These are phyloP conservation scores for Actias luna DNA, from an alignment of 2,888 invertebrate genomes.

Conservation along the genomic window DNA sequence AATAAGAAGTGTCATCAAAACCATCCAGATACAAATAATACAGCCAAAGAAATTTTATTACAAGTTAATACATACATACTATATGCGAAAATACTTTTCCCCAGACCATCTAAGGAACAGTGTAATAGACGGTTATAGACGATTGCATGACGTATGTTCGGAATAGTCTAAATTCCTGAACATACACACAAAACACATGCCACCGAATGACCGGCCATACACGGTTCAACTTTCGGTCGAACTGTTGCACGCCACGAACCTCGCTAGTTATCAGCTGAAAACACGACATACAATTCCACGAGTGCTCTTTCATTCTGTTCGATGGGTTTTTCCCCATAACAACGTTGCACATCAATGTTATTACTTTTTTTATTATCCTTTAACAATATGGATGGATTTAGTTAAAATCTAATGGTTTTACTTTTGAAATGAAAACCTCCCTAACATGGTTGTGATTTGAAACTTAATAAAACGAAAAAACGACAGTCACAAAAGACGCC, in stretches of 20 bases:
- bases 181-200: conserved; percentile 5
- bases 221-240: conserved; percentile 27
- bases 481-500: too few species aligned
- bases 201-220: not conserved
- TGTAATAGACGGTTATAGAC: not conserved
- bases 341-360: conserved; percentile 22
- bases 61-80: too few species aligned
- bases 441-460: too few species aligned
- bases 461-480: too few species aligned
- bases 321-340: conserved; percentile 27
- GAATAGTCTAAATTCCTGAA: conserved; percentile 16
- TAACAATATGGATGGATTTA: not conserved
- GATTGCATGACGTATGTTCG: conserved; percentile 3
- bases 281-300: conserved; percentile 41
- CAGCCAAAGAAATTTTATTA: too few species aligned
- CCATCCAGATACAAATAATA: too few species aligned
- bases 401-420: not conserved
- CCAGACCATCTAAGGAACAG: not conserved
- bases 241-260: conserved; percentile 42
- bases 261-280: conserved; percentile 51
- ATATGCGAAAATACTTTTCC: too few species aligned
- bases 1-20: too few species aligned
- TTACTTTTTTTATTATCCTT: conserved; percentile 1
- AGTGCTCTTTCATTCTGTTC: conserved; percentile 32
- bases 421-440: not conserved